Evolutionary conservation across 2,888 invertebrate species (phyloP), one percentile per base, ranked within the genome.

Genomic region (Acrobasis repandana): DNA sequence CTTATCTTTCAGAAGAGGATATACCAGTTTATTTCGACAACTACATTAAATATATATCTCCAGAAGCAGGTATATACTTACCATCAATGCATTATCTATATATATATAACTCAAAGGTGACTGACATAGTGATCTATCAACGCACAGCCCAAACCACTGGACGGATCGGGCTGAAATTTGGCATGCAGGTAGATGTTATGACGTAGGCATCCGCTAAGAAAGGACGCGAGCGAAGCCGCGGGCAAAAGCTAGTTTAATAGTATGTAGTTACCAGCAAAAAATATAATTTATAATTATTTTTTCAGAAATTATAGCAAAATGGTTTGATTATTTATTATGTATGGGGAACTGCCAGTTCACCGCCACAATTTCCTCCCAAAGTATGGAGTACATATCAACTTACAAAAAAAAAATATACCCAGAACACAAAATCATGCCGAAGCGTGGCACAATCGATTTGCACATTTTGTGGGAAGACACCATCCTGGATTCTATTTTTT

Each of bases 391-490:
- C 38, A 38, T 4, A 38, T 38, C n/a, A 2, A 38, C 2, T 14
- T 38, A 11, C 2, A 6, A 46, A 46, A 46, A n/a, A n/a, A 46
- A 46, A 46, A 46, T 46, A 46, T 46, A 11, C 46, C 46, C 14
- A 46, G 46, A 46, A 11, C 46, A 46, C 46, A 46, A 46, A 46
- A 46, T 46, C n/a, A 46, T 46, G 46, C 46, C 1, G n/a, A 46
- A 46, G 46, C 46, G 14, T 43, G 38, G 20, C 58, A 56, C 61
- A 61, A 61, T 61, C 54, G 56, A 58, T 61, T 58, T 54, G 63
- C 61, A 63, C 61, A 61, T 63, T 61, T 61, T 56, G 56, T 52
- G 58, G 63, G 59, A 61, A 63, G 51, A 61, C 61, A 61, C 58
- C 61, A 58, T 58, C 50, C 51, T 61, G 58, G 34, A 58, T 43